Evolutionary conservation across 2,113 vertebrate genomes (phyloP), one percentile per base, ranked within the genome.

Genomic region (Cyanoderma ruficeps): DNA sequence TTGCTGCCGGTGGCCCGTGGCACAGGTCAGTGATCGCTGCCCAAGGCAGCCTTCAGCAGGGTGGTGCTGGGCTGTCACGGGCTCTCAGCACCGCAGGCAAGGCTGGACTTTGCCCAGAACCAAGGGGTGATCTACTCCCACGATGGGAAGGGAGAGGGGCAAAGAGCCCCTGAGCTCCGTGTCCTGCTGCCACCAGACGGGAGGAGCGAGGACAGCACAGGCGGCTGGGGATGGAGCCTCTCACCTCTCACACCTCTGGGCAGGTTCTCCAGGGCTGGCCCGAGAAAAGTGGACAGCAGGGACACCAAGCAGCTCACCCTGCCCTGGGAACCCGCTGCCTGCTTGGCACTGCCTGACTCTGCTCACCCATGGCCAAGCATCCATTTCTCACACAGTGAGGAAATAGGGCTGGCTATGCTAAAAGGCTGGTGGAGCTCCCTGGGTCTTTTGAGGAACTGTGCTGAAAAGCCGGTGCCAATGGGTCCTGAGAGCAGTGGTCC

Each of bases 1-100:
- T 67, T 1, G 2, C 12, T 13, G 56, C 6, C 50, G 4, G 22
- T 0, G 1, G 1, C 16, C 78, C 13, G 1, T 20, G 72, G 24
- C 77, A 7, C 59, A 4, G 55, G 8, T 3, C 47, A 2, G 47
- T 1, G 56, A 2, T 4, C 5, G 13, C 87, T 41, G 56, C 41
- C 67, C 55, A 2, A 1, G 64, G 63, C 55, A 27, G 64, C 52
- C 7, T 42, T 18, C 30, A 28, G 57, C 89, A 21, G 46, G 9
- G 37, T 0, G 5, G 10, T 22, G 59, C 72, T 30, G 27, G 55
- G 83, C 71, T 53, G 41, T 3, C 80, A 47, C n/a, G 1, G 11
- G 23, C 11, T 39, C 39, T 15, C 53, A 2, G 78, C 72, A 18
- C 31, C 0, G 3, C 70, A 2, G 60, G 57, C 35, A n/a, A 21